Percentiles rank a stretch among this genome's conserved stretches.
Conservation (phyloP, 2,888 invertebrate species). For the Baronia brevicornis region DNA sequence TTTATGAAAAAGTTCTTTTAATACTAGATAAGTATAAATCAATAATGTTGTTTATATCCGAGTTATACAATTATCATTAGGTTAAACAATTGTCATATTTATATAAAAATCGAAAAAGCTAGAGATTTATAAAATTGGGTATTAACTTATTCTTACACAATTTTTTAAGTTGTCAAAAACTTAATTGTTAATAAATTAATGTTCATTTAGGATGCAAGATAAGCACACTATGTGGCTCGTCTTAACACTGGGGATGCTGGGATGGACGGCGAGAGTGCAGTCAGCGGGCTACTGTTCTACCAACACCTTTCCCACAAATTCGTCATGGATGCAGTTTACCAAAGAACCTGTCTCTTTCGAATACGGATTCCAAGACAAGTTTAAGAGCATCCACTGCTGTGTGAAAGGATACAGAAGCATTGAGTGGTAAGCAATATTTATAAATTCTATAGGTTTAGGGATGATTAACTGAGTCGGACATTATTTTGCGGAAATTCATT, state of each 20-base stretch:
- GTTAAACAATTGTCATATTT: too few species aligned
- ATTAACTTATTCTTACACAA: too few species aligned
- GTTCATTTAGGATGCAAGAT: constrained; percentile 36
- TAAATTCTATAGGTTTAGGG: neutral
- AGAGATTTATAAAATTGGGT: too few species aligned
- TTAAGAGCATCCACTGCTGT: constrained; percentile 87
- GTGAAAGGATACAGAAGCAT: constrained; percentile 85
- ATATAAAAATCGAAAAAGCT: too few species aligned
- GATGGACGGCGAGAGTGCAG: constrained; percentile 31
- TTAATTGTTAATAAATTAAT: constrained; percentile 3
- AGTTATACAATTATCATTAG: too few species aligned
- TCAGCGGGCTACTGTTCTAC: constrained; percentile 74
- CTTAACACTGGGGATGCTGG: constrained; percentile 36
- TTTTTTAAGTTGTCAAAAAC: too few species aligned
- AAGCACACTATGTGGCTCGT: constrained; percentile 42
- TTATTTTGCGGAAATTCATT: too few species aligned
- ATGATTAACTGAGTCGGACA: too few species aligned
- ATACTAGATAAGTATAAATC: too few species aligned
- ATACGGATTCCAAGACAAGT: constrained; percentile 80
- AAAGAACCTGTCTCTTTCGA: constrained; percentile 82
- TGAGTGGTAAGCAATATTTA: constrained; percentile 79
- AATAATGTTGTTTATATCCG: too few species aligned
- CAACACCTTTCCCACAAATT: constrained; percentile 73
- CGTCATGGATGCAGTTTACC: constrained; percentile 82
- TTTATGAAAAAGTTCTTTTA: too few species aligned